These are phyloP conservation scores for Sarcophaga rosellei DNA, from an alignment of 2,888 invertebrate species.

Conservation along the genomic window DNA sequence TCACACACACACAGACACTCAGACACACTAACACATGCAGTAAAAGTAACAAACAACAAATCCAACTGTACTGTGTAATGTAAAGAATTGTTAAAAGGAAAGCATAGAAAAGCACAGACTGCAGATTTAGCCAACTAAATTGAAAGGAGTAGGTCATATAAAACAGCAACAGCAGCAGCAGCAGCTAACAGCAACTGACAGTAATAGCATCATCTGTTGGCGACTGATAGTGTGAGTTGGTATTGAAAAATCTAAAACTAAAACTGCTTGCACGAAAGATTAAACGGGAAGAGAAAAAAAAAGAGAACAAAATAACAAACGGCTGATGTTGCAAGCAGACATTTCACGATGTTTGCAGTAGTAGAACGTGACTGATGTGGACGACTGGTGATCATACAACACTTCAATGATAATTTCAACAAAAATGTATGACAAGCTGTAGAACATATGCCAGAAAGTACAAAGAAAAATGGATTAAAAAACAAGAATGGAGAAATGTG, in stretches of 20 bases:
- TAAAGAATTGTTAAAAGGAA: neutral
- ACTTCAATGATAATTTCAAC: slow-evolving; percentile 15
- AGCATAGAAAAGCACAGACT: neutral
- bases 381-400: neutral
- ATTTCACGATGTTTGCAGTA: neutral
- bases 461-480: neutral
- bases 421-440: slow-evolving; percentile 28
- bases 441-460: neutral
- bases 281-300: neutral
- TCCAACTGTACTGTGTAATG: neutral
- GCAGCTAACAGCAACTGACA: too few relatives aligned
- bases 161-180: too few relatives aligned
- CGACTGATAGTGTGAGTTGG: too few relatives aligned
- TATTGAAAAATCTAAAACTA: too few relatives aligned
- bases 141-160: neutral
- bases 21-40: neutral
- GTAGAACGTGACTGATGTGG: neutral
- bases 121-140: neutral
- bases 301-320: neutral
- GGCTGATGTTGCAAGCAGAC: neutral
- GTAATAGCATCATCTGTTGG: too few relatives aligned
- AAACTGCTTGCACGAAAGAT: neutral
- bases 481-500: neutral
- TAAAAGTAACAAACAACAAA: neutral
- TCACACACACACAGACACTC: neutral